These are phyloP conservation scores for Apostichopus leukothele DNA, from an alignment of 53 echinoderm and acorn worm genomes.

Conservation along the genomic window DNA sequence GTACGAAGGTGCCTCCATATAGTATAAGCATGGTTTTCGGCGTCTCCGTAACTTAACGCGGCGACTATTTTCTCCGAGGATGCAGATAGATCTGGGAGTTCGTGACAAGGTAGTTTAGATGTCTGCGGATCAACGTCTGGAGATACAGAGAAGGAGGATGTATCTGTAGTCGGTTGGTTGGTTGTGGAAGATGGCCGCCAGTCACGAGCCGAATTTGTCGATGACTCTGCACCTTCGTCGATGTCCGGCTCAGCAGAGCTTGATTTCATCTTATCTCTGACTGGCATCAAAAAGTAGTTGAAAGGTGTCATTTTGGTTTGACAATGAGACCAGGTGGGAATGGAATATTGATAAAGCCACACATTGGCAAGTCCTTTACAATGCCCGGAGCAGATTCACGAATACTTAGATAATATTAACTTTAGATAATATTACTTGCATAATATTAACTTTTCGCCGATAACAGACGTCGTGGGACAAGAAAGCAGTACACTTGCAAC, in stretches of 20 bases:
- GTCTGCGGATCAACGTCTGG: conserved; percentile 41
- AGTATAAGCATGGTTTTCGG: conserved; percentile 83
- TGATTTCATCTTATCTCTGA: conserved; percentile 37
- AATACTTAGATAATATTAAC: no score
- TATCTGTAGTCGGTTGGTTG: conserved; percentile 37
- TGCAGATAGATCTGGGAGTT: neutral
- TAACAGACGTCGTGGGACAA: no score
- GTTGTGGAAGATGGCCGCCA: conserved; percentile 34
- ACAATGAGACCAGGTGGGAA: neutral
- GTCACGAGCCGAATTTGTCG: conserved; percentile 34
- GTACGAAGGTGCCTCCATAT: conserved; percentile 81
- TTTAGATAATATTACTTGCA: no score
- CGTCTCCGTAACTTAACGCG: conserved; percentile 74
- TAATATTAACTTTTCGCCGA: no score
- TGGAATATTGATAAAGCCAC: conserved; percentile 1
- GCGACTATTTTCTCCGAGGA: conserved; percentile 75
- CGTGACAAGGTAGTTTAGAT: conserved; percentile 50
- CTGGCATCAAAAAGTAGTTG: conserved; percentile 43
- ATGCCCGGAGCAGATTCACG: no score
- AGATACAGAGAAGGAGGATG: conserved; percentile 42
- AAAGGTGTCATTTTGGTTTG: conserved; percentile 37
- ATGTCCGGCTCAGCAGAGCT: conserved; percentile 1
- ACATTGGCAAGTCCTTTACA: neutral
- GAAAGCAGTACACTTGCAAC: no score
- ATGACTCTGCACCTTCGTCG: conserved; percentile 39